Evolutionary conservation across 2,113 vertebrate genomes (phyloP), one percentile per base, ranked within the genome.

Genomic region (Archocentrus centrarchus): DNA sequence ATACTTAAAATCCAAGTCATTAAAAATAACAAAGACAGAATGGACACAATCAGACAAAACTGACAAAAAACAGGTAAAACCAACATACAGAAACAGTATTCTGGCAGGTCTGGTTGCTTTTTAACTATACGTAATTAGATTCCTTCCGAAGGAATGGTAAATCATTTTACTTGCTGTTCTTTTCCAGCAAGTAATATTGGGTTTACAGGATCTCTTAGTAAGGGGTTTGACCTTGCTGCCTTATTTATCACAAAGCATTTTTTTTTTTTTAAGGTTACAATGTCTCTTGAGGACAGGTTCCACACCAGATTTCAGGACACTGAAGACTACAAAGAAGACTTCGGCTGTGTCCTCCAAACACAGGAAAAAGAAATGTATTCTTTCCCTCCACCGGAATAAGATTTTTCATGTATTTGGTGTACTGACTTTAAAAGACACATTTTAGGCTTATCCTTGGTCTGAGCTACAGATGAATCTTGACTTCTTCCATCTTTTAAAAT

Each of bases 361-460:
- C 24, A n/a, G 15, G 14, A 53, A 59, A 82, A 55, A 68, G 11
- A 35, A 66, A 35, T 60, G 11, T 4, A 1, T 73, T 62, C 7
- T 84, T 11, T 59, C n/a, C 11, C 57, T 37, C 53, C n/a, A n/a
- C 84, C 64, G 3, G 13, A 81, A 77, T 37, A 64, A 17, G 24
- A 20, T 32, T 59, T 39, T 75, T 79, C 20, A 62, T 8, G 1
- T 35, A n/a, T 64, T 66, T 8, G 8, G 18, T 77, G 11, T 82
- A 24, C 30, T 61, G 27, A 82, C 47, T 80, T 60, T 62, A 47
- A 84, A 80, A 17, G 59, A 77, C 27, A 61, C 24, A 76, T 70
- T 68, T 78, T 66, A 44, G 77, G 7, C 58, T 68, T 27, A 62
- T 77, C 79, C 68, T 88, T 75, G 58, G 37, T 82, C 50, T 84